Conservation (phyloP, 2,797 vertebrate genomes). For the Monodelphis domestica region DNA sequence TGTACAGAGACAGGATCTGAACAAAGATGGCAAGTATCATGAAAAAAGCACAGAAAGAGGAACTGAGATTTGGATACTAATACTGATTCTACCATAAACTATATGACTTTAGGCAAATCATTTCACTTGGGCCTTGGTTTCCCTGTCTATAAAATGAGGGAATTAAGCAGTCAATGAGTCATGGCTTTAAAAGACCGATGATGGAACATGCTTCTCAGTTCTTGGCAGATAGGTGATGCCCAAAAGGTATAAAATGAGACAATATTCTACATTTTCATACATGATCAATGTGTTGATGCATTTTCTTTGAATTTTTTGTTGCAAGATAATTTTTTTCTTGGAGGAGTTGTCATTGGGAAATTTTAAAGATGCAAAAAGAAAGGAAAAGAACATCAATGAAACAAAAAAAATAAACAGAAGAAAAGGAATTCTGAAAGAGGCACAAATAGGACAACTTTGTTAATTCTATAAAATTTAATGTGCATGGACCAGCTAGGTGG, state of each 20-base stretch:
- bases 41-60: neutral
- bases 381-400: neutral
- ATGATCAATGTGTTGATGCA: neutral
- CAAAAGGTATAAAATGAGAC: neutral
- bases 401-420: neutral
- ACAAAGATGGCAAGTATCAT: neutral
- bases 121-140: neutral
- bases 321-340: neutral
- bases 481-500: too few species aligned
- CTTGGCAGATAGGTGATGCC: neutral
- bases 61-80: neutral
- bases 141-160: neutral
- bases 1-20: neutral
- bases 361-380: neutral
- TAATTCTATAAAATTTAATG: neutral
- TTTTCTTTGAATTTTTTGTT: neutral
- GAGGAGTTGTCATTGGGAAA: neutral
- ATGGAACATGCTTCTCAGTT: fast-evolving
- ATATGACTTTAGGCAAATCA: neutral
- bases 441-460: neutral
- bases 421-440: neutral
- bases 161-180: neutral
- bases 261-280: neutral
- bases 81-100: neutral
- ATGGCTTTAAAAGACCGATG: neutral